A percentile compares a stretch with the other conserved stretches of the same genome.
Evolutionary conservation across 2,797 vertebrate genomes (phyloP).

Genomic region (Labroides dimidiatus): DNA sequence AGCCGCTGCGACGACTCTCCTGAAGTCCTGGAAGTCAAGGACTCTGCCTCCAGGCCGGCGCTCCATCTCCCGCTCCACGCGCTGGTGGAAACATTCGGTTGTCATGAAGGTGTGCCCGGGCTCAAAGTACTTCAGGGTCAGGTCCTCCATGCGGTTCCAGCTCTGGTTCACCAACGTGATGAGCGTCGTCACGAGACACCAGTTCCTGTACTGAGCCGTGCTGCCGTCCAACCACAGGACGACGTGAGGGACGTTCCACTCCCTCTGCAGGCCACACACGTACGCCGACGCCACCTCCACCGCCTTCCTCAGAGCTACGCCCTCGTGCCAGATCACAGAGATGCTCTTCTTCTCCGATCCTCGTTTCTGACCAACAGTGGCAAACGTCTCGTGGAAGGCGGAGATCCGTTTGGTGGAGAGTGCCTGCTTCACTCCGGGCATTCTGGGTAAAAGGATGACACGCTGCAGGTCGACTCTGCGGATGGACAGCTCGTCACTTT

Average conservation of each 20-base stretch:
- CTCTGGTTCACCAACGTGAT: neutral
- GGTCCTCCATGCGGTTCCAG: neutral
- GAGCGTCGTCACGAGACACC: neutral
- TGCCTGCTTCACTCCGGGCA: neutral
- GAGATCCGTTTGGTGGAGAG: neutral
- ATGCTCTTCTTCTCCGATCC: neutral
- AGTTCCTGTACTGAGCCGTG: neutral
- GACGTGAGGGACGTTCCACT: neutral
- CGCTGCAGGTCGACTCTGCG: slow-evolving; percentile 1
- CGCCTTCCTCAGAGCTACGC: slow-evolving; percentile 5
- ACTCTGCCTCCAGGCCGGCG: neutral
- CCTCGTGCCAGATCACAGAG: slow-evolving; percentile 8
- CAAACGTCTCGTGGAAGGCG: neutral
- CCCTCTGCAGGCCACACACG: neutral
- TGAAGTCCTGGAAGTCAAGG: slow-evolving; percentile 1
- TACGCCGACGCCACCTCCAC: neutral
- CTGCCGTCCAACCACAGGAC: neutral
- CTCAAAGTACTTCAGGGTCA: slow-evolving; percentile 1
- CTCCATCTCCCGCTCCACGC: neutral
- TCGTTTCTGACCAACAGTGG: neutral
- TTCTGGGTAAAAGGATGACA: neutral
- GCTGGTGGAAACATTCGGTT: neutral
- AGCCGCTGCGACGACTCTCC: neutral
- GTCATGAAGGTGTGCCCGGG: neutral
- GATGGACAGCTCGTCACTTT: neutral